Conservation (phyloP, 2,797 vertebrate species). For the Spheniscus humboldti region DNA sequence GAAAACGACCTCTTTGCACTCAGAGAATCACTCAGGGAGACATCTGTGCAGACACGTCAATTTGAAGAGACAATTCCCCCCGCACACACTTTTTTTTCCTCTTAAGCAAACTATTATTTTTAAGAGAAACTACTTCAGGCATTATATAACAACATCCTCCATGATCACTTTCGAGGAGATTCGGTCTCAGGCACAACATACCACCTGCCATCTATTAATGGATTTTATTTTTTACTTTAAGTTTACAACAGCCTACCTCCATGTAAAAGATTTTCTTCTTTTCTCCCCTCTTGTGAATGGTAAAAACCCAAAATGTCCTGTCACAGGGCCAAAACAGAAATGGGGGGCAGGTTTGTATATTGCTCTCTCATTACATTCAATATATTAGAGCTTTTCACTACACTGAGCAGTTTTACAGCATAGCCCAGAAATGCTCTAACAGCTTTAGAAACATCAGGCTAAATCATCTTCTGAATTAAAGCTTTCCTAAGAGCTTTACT, state of each 20-base stretch:
- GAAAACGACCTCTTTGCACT: not conserved
- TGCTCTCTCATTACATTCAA: not conserved
- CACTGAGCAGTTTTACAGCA: not conserved
- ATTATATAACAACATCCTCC: not conserved
- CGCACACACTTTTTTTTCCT: fast-evolving
- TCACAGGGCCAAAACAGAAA: not conserved
- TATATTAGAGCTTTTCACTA: not conserved
- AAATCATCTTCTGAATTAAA: constrained; percentile 45
- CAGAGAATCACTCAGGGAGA: not conserved
- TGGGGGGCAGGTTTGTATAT: not conserved
- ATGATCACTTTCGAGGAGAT: not conserved
- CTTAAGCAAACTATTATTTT: not conserved
- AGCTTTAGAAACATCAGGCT: constrained; percentile 16
- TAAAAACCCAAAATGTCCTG: not conserved
- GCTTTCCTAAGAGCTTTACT: constrained; percentile 32
- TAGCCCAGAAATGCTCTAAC: not conserved
- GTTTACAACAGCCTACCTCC: not conserved
- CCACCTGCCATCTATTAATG: not conserved
- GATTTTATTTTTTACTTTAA: not conserved
- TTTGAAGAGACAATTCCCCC: not conserved
- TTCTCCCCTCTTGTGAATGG: not conserved
- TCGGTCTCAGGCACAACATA: not conserved
- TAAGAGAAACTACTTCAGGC: not conserved
- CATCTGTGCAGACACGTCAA: not conserved
- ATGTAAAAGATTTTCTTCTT: not conserved